Evolutionary conservation across 1,140 invertebrate species (phyloP), one percentile per base, ranked within the genome.

Genomic region (Cataglyphis hispanica): DNA sequence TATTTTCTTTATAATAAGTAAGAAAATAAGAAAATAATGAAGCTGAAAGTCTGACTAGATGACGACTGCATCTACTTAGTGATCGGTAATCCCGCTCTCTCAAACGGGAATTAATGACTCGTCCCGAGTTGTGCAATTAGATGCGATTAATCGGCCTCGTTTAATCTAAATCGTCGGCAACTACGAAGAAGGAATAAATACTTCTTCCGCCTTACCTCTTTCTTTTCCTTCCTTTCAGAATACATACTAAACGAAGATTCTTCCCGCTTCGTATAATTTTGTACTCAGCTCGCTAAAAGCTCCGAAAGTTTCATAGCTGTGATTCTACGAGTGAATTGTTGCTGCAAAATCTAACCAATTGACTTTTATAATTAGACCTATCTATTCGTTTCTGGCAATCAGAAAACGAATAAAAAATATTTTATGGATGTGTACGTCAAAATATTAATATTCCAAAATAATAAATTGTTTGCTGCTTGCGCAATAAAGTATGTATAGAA

Each of bases 31-130:
- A 63, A 2, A 22, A 46, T 81, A 81, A 81, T 58, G n/a, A 19
- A 72, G 19, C 43, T 5, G 19, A 31, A 72, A 13, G 27, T 58
- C 25, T 37, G 46, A 60, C 40, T 67, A 61, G 43, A 63, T 77
- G 58, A 27, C 43, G 56, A 77, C 67, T 83, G 34, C 60, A 85
- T 89, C 88, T 75, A 87, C 69, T 87, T 89, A 83, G 64, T 43
- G 67, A 87, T 85, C 81, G 72, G 75, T 87, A 90, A 81, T 90
- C 86, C 84, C 34, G 63, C 63, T 85, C 37, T 85, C 67, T 87
- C 83, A 87, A 90, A 90, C 83, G 58, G 72, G 74, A 87, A 90
- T 89, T 91, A 91, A 91, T 90, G 46, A 78, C 46, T 91, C 84
- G 70, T 86, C 74, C 76, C 53, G 75, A 88, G 43, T 84, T 86